phyloP scores from a whole-genome alignment of 2,797 vertebrate genomes.

The Thaleichthys pacificus region DNA sequence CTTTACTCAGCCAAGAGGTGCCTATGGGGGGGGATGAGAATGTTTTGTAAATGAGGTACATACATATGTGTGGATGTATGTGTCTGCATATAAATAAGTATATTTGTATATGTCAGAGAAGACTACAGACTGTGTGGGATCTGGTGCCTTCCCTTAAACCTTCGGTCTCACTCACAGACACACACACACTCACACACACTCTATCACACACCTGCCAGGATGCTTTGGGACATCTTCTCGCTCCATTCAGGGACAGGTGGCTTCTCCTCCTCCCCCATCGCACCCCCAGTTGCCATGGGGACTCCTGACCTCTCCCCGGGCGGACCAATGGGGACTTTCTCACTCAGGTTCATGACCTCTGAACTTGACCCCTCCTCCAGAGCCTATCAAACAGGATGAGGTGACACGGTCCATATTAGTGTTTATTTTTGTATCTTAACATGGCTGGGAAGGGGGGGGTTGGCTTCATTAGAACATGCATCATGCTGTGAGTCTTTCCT shows the following conservation, averaged over 20 bases:
- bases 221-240: slow-evolving; percentile 89
- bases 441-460: not conserved
- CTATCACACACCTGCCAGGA: slow-evolving; percentile 80
- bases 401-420: not conserved
- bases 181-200: not conserved
- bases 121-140: no score
- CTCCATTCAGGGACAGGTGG: slow-evolving; percentile 86
- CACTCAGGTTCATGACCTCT: slow-evolving; percentile 75
- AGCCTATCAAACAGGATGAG: slow-evolving; percentile 63
- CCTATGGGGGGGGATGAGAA: slow-evolving; percentile 68
- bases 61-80: not conserved
- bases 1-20: slow-evolving; percentile 85
- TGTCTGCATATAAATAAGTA: not conserved
- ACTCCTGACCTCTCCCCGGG: slow-evolving; percentile 16
- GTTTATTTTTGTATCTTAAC: slow-evolving; percentile 10
- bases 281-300: slow-evolving; percentile 44
- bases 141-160: no score
- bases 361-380: slow-evolving; percentile 69
- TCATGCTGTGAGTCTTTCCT: no score
- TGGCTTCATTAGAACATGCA: no score
- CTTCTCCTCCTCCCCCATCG: slow-evolving; percentile 61
- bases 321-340: slow-evolving; percentile 75
- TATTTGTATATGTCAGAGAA: no score
- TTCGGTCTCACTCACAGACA: not conserved
- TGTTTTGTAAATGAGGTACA: not conserved